Evolutionary conservation across 2,113 vertebrate species (phyloP), one percentile per base, ranked within the genome.

Genomic region (Brienomyrus brachyistius): DNA sequence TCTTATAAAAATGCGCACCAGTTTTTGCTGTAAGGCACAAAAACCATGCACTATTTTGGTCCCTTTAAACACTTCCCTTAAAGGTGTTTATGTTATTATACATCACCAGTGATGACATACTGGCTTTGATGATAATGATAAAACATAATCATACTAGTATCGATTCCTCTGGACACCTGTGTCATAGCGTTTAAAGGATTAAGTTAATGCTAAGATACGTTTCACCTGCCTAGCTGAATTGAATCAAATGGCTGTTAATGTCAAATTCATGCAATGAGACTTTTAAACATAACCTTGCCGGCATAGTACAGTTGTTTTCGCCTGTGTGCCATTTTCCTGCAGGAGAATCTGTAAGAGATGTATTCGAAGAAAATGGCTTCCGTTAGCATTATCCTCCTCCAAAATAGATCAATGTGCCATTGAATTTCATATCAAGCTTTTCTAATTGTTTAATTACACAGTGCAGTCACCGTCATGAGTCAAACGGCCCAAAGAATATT

Each of bases 401-500:
- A 87, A 87, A 87, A 87, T 15, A 87, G 50, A 87, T 54, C 84
- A 86, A 51, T 54, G 19, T 27, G 15, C 15, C 17, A 52, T 17
- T 27, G 50, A 56, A 27, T 87, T 54, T 87, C 85, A 56, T 54
- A 54, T 87, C 48, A 54, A 87, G 85, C 51, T 35, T 87, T 87
- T 87, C 31, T 56, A 54, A 54, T 56, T 87, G 85, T 87, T 87
- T 87, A 87, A 56, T 56, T 86, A 86, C 84, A 51, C 27, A 51
- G 84, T 51, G 84, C 84, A 86, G 84, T 86, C 84, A 52, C 27
- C 27, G 10, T 52, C 84, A 86, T 86, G 84, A 86, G n/a, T 51
- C 13, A n/a, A 86, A 86, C 21, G 13, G 84, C 84, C 48, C 13
- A 17, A 27, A 86, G 82, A 84, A 48, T 48, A 84, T 84, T 51